A percentile compares a stretch with the other conserved stretches of the same genome.
Evolutionary conservation across 2,113 vertebrate genomes (phyloP).

Genomic region (Rhinopomastus cyanomelas): DNA sequence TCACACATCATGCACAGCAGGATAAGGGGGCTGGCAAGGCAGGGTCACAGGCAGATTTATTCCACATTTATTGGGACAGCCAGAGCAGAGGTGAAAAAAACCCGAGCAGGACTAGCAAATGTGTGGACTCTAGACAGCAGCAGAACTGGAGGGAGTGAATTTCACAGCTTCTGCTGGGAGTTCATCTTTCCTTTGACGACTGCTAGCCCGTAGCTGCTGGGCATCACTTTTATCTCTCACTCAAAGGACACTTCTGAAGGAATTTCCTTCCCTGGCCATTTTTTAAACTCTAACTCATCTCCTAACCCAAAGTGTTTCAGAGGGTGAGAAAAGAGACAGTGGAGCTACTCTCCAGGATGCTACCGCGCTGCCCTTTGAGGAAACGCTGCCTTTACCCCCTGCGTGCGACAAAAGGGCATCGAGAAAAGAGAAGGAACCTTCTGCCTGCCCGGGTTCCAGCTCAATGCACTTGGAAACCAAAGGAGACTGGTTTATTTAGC

Average conservation of each 20-base stretch:
- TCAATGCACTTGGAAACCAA: background rate
- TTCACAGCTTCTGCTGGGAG: constrained; percentile 38
- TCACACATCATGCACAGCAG: background rate
- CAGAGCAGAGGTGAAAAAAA: background rate
- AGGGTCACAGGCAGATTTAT: background rate
- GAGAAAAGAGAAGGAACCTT: background rate
- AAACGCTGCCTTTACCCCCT: background rate
- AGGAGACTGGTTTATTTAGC: background rate
- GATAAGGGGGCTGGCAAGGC: background rate
- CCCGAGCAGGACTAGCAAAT: background rate
- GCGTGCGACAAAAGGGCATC: background rate
- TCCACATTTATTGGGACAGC: background rate
- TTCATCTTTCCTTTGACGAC: constrained; percentile 26
- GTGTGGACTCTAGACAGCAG: background rate
- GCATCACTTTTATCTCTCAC: constrained; percentile 57
- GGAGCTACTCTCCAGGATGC: background rate
- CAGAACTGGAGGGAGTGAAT: constrained; percentile 20
- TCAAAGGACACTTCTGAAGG: constrained; percentile 56
- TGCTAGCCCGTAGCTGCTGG: constrained; percentile 43
- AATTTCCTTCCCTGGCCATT: constrained; percentile 5
- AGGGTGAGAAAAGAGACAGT: background rate
- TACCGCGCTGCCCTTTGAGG: background rate
- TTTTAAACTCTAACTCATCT: constrained; percentile 21
- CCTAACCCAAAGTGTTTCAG: constrained; percentile 14
- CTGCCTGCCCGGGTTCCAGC: background rate